Base-by-base conservation (phyloP, 2,113 vertebrate species). In the Desmodus rotundus region DNA sequence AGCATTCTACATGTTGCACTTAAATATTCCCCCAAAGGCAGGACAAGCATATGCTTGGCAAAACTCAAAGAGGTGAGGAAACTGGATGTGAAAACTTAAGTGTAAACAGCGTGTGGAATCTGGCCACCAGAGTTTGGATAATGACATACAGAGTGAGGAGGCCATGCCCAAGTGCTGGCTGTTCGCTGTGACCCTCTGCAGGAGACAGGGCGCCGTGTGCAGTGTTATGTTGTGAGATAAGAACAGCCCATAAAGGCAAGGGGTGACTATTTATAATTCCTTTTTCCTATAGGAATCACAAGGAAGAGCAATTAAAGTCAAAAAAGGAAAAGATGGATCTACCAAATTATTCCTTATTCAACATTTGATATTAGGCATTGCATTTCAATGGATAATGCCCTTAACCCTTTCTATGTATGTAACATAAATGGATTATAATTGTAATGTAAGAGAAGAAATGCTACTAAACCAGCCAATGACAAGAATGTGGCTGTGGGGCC, bases 311-410 rank as follows among this genome's bases (percentile, higher is more conserved):
- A 97, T 87, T 89, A 96, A 96, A 98, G 95, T 91, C 41, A 77
- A 94, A 97, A 97, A 97, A 58, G 24, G 22, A 58, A 58, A 96
- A 94, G 91, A 97, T 97, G 95, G 87, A 97, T 97, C 95, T 24
- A 88, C 92, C 93, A 97, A 98, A 97, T 98, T 98, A 97, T 91
- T 95, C 93, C 90, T 96, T 96, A 92, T 56, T 82, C 91, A 91
- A 93, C 68, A 95, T 88, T 96, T 96, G 92, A 96, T 76, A 92
- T 28, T 73, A 90, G 38, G 97, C 95, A 95, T 94, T 96, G 96
- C 94, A 93, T 98, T 97, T 97, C 74, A 95, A 91, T 91, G 45
- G 31, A 81, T 96, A 96, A 96, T 93, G 82, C 70, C 95, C 97
- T 96, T 94, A 94, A 84, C 91, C 80, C 78, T 98, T 63, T 96